Evolutionary conservation across 2,888 invertebrate genomes (phyloP), one percentile per base, ranked within the genome.

Genomic region (Dichetophora obliterata): DNA sequence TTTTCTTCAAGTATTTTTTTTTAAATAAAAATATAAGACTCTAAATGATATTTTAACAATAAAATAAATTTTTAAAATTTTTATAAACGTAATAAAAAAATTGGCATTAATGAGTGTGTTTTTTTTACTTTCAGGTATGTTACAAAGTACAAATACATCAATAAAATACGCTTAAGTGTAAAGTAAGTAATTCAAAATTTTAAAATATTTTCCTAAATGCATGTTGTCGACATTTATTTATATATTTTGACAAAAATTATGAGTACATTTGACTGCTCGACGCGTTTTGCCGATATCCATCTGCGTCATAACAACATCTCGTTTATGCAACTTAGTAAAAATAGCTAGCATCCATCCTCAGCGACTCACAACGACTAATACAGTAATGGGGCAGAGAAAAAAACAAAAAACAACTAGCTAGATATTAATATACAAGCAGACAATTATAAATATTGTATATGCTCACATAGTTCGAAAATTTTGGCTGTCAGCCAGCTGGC

Each of bases 281-380:
- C 61, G 37, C 31, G 50, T 24, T 34, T 34, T 16, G 66, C 43
- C 8, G 19, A 19, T 66, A 16, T 43, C 24, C 50, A 68, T 50
- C 68, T 68, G 68, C 68, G 68, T 68, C 68, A 68, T 63, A 50
- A 61, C 59, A 50, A 73, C 66, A 48, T 37, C 65, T 50, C 76
- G 74, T 76, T 78, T 78, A 76, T 76, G 71, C 70, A 76, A 78
- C 74, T 59, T 19, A 24, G 70, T 76, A 70, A 74, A 78, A 78
- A 76, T 78, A 76, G 52, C 31, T 16, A 2, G 9, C 63, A 27
- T 34, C 34, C 54, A 52, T 34, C 34, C 54, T 34, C 34, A 31
- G 54, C 57, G 16, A 14, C 19, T n/a, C 52, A n/a, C 6, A 31
- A 34, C 31, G 14, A 27, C 11, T 16, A 48, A 16, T 37, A 61